These are phyloP conservation scores for Pristionchus japonicus DNA, from an alignment of 2,888 invertebrate genomes.

Conservation along the genomic window DNA sequence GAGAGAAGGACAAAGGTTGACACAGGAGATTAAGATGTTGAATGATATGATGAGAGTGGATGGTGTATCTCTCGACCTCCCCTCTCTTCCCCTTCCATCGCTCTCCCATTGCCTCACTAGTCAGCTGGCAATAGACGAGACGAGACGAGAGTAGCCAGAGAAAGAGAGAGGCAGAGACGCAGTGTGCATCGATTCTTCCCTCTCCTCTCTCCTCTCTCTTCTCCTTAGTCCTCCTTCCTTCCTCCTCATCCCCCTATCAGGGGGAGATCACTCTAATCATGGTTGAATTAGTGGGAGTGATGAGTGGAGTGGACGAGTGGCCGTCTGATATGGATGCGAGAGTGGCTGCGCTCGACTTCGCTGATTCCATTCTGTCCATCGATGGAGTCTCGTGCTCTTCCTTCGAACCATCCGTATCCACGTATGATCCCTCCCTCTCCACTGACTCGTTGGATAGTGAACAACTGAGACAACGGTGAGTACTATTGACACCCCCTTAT, in stretches of 20 bases:
- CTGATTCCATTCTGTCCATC: constrained; percentile 48
- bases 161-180: constrained; percentile 29
- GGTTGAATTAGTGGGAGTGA: constrained; percentile 57
- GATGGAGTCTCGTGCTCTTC: constrained; percentile 44
- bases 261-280: constrained; percentile 38
- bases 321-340: constrained; percentile 73
- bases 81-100: background rate
- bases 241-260: constrained; percentile 5
- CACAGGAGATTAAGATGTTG: constrained; percentile 21
- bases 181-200: constrained; percentile 39
- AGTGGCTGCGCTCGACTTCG: constrained; percentile 74
- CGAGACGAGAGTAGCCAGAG: constrained; percentile 39
- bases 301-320: constrained; percentile 64
- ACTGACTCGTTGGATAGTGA: constrained; percentile 73
- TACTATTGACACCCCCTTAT: background rate
- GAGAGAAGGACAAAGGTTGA: constrained; percentile 15
- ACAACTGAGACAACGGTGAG: constrained; percentile 62
- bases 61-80: background rate
- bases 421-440: constrained; percentile 62
- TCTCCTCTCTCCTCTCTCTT: background rate
- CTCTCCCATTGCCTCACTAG: constrained; percentile 1
- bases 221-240: constrained; percentile 27
- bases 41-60: background rate
- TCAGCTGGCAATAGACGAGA: constrained; percentile 46
- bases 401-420: constrained; percentile 46